Percentiles rank a stretch among this genome's conserved stretches.
These are phyloP conservation scores for Synanthedon tipuliformis DNA, from an alignment of 2,888 invertebrate genomes.

Conservation along the genomic window DNA sequence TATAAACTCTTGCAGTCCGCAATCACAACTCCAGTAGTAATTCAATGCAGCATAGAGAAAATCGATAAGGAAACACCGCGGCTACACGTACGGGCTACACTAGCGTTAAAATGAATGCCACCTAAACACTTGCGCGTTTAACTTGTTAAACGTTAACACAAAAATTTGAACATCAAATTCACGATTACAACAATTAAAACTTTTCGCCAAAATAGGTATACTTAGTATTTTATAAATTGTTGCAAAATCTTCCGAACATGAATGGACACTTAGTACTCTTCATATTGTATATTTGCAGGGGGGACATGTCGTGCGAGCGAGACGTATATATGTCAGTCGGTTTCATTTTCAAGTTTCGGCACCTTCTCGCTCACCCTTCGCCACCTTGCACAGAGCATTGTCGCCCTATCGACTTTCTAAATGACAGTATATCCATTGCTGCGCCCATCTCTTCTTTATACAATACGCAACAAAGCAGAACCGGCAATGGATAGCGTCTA, in stretches of 20 bases:
- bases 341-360: constrained; percentile 32
- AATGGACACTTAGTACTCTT: constrained; percentile 10
- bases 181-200: constrained; percentile 7
- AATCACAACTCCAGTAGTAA: constrained; percentile 55
- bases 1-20: constrained; percentile 45
- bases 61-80: constrained; percentile 65
- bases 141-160: constrained; percentile 17
- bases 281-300: constrained; percentile 20
- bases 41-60: constrained; percentile 67
- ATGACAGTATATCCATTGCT: no score
- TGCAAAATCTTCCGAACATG: constrained; percentile 18
- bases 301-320: constrained; percentile 31
- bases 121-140: constrained; percentile 34
- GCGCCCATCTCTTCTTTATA: no score
- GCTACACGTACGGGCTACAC: constrained; percentile 35
- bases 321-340: constrained; percentile 30
- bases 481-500: no score
- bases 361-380: constrained; percentile 21
- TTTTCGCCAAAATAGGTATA: constrained; percentile 7
- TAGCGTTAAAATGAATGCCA: constrained; percentile 36
- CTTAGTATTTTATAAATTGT: background rate
- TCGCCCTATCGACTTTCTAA: no score
- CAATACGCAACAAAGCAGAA: no score
- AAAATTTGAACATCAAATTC: constrained; percentile 8
- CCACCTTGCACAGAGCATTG: no score